Conservation (phyloP, 2,888 invertebrate genomes). For the Polymixis flavicincta region DNA sequence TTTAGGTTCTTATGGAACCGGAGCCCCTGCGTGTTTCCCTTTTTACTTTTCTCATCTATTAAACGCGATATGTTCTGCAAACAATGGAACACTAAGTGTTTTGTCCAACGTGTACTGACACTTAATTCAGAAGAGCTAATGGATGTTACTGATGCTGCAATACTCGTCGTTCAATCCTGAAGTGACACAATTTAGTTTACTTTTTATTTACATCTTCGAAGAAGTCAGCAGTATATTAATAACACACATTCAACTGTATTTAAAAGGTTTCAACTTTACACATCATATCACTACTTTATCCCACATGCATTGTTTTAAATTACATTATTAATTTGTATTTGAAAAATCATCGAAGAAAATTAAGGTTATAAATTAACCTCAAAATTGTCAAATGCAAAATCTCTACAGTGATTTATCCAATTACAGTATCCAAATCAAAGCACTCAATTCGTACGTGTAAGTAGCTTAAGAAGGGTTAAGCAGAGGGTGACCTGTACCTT, state of each 20-base stretch:
- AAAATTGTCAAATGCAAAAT: too few relatives aligned
- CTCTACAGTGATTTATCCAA: too few relatives aligned
- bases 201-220: not conserved
- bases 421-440: too few relatives aligned
- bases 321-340: not conserved
- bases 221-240: not conserved
- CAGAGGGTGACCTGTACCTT: too few relatives aligned
- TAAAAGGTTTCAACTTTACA: not conserved
- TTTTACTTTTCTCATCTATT: not conserved
- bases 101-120: not conserved
- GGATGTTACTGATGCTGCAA: conserved; percentile 22
- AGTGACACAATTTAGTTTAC: conserved; percentile 8
- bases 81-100: not conserved
- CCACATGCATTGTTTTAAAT: not conserved
- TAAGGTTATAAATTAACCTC: too few relatives aligned
- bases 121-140: conserved; percentile 10
- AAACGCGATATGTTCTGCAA: not conserved
- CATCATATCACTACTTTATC: not conserved
- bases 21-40: not conserved
- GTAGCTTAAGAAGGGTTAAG: too few relatives aligned
- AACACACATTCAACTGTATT: not conserved
- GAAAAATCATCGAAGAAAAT: too few relatives aligned
- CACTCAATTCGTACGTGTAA: too few relatives aligned
- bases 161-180: not conserved
- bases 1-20: not conserved